phyloP scores from a whole-genome alignment of 2,888 invertebrate genomes.

The Myopa tessellatipennis region DNA sequence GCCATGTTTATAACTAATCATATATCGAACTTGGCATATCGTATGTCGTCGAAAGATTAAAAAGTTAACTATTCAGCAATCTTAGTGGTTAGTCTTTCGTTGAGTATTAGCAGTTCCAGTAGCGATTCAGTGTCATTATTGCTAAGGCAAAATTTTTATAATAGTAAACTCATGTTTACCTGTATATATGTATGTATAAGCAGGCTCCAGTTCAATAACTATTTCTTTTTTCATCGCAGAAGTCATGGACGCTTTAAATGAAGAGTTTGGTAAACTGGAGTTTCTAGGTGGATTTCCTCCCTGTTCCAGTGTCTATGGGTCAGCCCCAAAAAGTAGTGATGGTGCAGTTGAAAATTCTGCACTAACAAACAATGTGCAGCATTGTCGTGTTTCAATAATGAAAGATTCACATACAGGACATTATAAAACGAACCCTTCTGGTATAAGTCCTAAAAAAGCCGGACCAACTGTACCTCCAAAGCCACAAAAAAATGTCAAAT shows the following conservation, averaged over 20 bases:
- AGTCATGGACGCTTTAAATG: conserved; percentile 75
- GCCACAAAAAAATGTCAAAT: conserved; percentile 70
- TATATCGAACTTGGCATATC: too few relatives aligned
- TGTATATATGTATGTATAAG: too few relatives aligned
- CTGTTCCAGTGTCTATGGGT: conserved; percentile 41
- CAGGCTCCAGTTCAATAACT: not conserved
- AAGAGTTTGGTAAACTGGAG: conserved; percentile 78
- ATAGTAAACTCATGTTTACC: too few relatives aligned
- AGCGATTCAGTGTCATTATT: too few relatives aligned
- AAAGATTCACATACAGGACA: not conserved
- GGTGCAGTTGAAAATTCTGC: conserved; percentile 43
- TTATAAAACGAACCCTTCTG: not conserved
- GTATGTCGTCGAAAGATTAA: too few relatives aligned
- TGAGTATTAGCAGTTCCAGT: too few relatives aligned
- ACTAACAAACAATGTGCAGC: conserved; percentile 47
- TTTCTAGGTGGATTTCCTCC: conserved; percentile 69
- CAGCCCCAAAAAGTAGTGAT: not conserved
- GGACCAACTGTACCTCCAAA: conserved; percentile 86
- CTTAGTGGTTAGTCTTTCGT: too few relatives aligned
- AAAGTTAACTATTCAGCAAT: too few relatives aligned
- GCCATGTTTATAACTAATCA: too few relatives aligned
- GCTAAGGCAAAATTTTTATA: not conserved
- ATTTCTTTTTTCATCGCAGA: conserved; percentile 2
- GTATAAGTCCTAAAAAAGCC: conserved; percentile 69
- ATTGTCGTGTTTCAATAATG: conserved; percentile 6